Percentiles rank a stretch among this genome's conserved stretches.
Evolutionary conservation across 2,113 vertebrate species (phyloP).

Genomic region (Orthonyx spaldingii): DNA sequence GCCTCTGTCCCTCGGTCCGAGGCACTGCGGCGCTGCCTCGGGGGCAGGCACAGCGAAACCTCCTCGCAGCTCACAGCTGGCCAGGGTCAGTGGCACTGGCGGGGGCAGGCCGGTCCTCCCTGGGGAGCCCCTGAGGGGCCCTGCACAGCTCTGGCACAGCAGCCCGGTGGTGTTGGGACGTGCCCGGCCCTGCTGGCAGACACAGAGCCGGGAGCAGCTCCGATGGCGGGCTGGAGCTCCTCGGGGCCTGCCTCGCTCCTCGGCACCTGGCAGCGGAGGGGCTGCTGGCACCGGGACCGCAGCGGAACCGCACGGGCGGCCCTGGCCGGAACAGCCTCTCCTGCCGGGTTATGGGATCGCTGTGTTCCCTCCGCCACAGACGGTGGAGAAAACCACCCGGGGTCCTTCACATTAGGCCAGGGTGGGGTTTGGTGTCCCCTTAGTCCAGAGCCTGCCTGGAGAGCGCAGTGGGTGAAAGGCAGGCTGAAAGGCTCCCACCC

Average conservation of each 20-base stretch:
- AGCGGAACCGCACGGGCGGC: neutral
- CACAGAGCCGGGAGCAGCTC: accelerated
- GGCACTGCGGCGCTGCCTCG: neutral
- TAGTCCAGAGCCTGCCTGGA: neutral
- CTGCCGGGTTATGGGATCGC: neutral
- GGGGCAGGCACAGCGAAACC: accelerated
- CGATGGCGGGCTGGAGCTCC: accelerated
- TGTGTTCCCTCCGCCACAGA: neutral
- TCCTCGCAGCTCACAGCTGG: neutral
- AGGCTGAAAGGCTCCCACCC: neutral
- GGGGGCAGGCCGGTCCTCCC: neutral
- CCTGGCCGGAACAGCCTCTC: accelerated
- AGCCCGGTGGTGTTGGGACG: accelerated
- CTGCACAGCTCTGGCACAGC: neutral
- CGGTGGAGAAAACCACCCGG: neutral
- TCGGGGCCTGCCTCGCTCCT: neutral
- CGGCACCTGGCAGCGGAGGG: neutral
- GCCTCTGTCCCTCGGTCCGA: neutral
- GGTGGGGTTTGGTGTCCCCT: neutral
- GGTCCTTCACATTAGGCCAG: accelerated
- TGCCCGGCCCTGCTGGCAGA: neutral
- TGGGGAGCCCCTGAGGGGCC: accelerated
- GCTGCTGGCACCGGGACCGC: accelerated
- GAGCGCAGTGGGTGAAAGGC: too few relatives aligned
- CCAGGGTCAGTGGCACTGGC: accelerated